phyloP scores from a whole-genome alignment of 2,888 invertebrate species.

The Crepidodera aurea region DNA sequence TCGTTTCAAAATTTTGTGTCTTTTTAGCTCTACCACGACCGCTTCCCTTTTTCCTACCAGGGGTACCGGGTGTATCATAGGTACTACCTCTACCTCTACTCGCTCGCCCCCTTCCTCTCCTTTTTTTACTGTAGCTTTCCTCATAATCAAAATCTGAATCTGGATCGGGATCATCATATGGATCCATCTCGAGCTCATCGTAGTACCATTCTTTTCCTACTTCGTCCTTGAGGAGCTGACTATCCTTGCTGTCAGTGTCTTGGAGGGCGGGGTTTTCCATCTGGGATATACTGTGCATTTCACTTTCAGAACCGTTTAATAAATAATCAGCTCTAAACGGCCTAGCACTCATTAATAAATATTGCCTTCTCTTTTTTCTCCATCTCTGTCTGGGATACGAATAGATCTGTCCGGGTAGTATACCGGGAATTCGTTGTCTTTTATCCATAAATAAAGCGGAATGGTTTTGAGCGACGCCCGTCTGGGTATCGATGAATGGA shows the following conservation, averaged over 20 bases:
- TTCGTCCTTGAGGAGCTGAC: slow-evolving; percentile 81
- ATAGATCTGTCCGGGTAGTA: slow-evolving; percentile 71
- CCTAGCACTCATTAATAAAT: slow-evolving; percentile 69
- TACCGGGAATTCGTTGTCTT: slow-evolving; percentile 90
- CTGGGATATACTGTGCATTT: slow-evolving; percentile 72
- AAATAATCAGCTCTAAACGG: slow-evolving; percentile 59
- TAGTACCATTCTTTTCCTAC: slow-evolving; percentile 87
- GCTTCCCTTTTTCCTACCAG: slow-evolving; percentile 60
- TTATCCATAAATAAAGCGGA: slow-evolving; percentile 89
- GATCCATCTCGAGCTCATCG: slow-evolving; percentile 91
- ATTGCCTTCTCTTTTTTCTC: slow-evolving; percentile 90
- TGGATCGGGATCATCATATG: slow-evolving; percentile 89
- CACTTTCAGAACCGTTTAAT: slow-evolving; percentile 56
- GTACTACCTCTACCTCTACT: slow-evolving; percentile 63
- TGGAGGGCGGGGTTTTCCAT: slow-evolving; percentile 68
- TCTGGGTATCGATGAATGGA: slow-evolving; percentile 96
- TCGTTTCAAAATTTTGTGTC: slow-evolving; percentile 58
- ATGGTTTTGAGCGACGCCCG: slow-evolving; percentile 95
- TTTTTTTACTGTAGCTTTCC: slow-evolving; percentile 87
- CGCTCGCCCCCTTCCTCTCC: slow-evolving; percentile 73
- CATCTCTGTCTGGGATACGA: slow-evolving; percentile 91
- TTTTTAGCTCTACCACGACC: slow-evolving; percentile 65
- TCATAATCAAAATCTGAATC: slow-evolving; percentile 95
- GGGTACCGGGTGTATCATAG: slow-evolving; percentile 60
- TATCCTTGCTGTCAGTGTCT: slow-evolving; percentile 81